phyloP scores from a whole-genome alignment of 1,140 invertebrate species.

The Sinonovacula constricta region DNA sequence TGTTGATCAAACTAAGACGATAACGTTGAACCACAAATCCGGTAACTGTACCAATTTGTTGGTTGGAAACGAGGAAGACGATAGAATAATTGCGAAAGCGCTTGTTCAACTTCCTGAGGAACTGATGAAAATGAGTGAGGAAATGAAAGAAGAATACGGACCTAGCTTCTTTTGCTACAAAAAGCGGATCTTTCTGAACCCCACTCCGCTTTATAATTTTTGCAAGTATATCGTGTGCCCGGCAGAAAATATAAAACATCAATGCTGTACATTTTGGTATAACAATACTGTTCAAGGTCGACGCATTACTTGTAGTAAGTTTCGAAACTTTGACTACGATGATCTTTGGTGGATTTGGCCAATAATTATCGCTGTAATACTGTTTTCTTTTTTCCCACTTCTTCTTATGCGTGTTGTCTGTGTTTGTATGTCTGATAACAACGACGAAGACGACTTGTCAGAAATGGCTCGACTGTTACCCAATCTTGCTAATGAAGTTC shows the following conservation, averaged over 20 bases:
- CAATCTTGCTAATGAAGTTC: background rate
- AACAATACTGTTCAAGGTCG: background rate
- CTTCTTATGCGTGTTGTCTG: constrained; percentile 15
- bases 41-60: constrained; percentile 40
- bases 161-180: constrained; percentile 41
- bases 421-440: background rate
- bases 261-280: constrained; percentile 34
- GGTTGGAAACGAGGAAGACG: constrained; percentile 15
- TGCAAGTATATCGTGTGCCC: constrained; percentile 48
- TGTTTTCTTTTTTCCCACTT: constrained; percentile 26
- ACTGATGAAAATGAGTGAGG: constrained; percentile 7
- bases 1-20: background rate
- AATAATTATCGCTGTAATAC: constrained; percentile 19
- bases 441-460: background rate
- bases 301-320: background rate
- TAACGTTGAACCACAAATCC: background rate
- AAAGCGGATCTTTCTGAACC: constrained; percentile 11
- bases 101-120: background rate
- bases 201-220: constrained; percentile 21
- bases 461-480: no score
- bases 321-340: constrained; percentile 21
- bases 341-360: constrained; percentile 39
- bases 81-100: constrained; percentile 17
- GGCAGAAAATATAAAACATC: constrained; percentile 22
- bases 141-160: constrained; percentile 17